Conservation (phyloP, 2,888 invertebrate species). For the Netelia inedita region DNA sequence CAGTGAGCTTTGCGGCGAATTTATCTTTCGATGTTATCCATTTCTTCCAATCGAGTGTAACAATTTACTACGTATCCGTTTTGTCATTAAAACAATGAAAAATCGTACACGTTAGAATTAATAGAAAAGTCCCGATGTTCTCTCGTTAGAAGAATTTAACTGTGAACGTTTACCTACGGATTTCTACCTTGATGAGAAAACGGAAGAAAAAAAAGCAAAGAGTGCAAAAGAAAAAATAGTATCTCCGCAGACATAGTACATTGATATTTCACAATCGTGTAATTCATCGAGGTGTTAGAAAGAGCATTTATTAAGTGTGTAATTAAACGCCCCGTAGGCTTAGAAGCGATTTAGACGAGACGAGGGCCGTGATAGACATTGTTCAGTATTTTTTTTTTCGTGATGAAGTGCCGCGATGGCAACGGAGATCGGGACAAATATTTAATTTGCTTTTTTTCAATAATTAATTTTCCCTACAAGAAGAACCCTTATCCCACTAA, state of each 20-base stretch:
- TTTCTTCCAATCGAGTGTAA: constrained; percentile 50
- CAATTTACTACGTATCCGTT: constrained; percentile 36
- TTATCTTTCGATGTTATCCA: constrained; percentile 54
- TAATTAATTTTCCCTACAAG: constrained; percentile 13
- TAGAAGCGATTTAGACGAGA: constrained; percentile 44
- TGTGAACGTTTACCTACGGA: constrained; percentile 61
- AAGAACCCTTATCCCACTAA: constrained; percentile 4
- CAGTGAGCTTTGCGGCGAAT: constrained; percentile 34
- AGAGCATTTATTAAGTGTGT: constrained; percentile 47
- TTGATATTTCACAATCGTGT: constrained; percentile 57
- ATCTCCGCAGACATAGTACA: constrained; percentile 10
- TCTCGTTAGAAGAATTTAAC: constrained; percentile 48
- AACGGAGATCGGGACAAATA: constrained; percentile 34
- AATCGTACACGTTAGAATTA: constrained; percentile 30
- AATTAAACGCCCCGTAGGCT: constrained; percentile 47
- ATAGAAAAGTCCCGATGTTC: constrained; percentile 44
- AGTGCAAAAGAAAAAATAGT: background rate
- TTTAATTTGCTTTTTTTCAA: constrained; percentile 7
- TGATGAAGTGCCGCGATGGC: constrained; percentile 1
- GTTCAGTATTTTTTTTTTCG: constrained; percentile 28
- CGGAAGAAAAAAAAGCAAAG: constrained; percentile 6
- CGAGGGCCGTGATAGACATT: background rate
- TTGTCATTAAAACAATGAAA: constrained; percentile 10
- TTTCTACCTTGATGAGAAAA: constrained; percentile 65
- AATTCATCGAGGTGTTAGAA: constrained; percentile 52